A percentile compares a stretch with the other conserved stretches of the same genome.
These are phyloP conservation scores for Unio delphinus DNA, from an alignment of 2,888 invertebrate genomes.

Conservation along the genomic window DNA sequence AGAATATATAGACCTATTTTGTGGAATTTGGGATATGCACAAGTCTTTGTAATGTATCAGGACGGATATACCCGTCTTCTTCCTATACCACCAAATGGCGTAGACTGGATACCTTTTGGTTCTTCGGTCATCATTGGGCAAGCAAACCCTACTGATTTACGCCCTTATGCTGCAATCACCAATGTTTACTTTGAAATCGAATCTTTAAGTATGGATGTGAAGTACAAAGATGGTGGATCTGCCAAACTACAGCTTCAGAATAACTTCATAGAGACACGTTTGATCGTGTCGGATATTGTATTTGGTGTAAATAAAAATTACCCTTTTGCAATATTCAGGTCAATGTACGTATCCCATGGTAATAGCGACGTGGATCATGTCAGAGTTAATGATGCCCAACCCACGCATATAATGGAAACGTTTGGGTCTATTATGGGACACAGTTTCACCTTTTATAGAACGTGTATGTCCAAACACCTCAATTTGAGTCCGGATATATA, in stretches of 20 bases:
- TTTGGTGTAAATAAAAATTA: not conserved
- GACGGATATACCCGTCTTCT: slow-evolving; percentile 10
- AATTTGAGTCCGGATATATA: slow-evolving; percentile 55
- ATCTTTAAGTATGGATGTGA: not conserved
- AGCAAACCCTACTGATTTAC: not conserved
- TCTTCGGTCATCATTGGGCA: slow-evolving; percentile 9
- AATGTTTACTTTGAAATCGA: slow-evolving; percentile 4
- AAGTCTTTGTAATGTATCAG: slow-evolving; percentile 9
- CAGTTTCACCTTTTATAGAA: slow-evolving; percentile 49
- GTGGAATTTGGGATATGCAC: slow-evolving; percentile 5
- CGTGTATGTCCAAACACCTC: slow-evolving; percentile 55
- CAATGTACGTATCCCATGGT: slow-evolving; percentile 52
- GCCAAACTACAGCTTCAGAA: slow-evolving; percentile 1
- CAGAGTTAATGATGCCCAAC: slow-evolving; percentile 35
- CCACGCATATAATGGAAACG: slow-evolving; percentile 42
- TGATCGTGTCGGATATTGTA: not conserved
- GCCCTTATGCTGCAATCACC: slow-evolving; percentile 7
- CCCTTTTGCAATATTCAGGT: slow-evolving; percentile 51
- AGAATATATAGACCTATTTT: slow-evolving; percentile 6
- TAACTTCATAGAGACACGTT: not conserved
- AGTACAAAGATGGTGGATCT: slow-evolving; percentile 7
- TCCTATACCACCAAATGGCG: slow-evolving; percentile 7
- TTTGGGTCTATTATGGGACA: slow-evolving; percentile 39
- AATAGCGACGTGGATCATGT: slow-evolving; percentile 50
- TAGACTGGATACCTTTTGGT: slow-evolving; percentile 15